Evolutionary conservation across 2,888 invertebrate species (phyloP), one percentile per base, ranked within the genome.

Genomic region (Neocrepidodera transversa): DNA sequence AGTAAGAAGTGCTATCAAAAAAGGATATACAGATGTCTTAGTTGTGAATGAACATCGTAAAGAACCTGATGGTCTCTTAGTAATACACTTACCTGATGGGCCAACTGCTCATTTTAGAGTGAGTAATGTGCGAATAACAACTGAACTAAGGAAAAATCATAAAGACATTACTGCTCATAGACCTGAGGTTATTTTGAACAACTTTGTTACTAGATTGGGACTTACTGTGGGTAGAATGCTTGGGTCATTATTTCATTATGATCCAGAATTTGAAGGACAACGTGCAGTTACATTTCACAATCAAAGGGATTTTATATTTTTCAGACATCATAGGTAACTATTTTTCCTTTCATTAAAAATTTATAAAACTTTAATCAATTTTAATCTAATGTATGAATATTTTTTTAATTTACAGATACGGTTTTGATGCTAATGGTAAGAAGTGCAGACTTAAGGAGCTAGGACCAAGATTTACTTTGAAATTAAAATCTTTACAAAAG

Each of bases 221-320:
- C 83, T 93, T 71, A 89, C 92, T 0, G 86, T 98, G 42, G 93
- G 93, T 0, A 86, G 98, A 68, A 93, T 97, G 93, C 82, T 98
- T 62, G 93, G 95, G 8, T 91, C 96, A 0, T 78, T 99, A 35
- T 98, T 98, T 78, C 97, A 97, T 79, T 94, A 95, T 79, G 90
- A 94, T 79, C 98, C 99, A 0, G 90, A 99, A 79, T 99, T 97
- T 80, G 87, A 87, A 65, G 98, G 98, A 0, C 85, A 96, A 2
- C 85, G 97, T 62, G 95, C 90, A 0, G 95, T 96, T 62, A 97
- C 98, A 23, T 97, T 99, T 79, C 99, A 99, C 80, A 99, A 99
- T 82, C 99, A 99, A 79, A 84, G 99, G 60, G 99, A 99, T 82
- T 99, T 93, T 77, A 94, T 99, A 71, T 99, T 99, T 82, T 97